Conservation (phyloP, 2,888 invertebrate species). For the Melieria omissa region DNA sequence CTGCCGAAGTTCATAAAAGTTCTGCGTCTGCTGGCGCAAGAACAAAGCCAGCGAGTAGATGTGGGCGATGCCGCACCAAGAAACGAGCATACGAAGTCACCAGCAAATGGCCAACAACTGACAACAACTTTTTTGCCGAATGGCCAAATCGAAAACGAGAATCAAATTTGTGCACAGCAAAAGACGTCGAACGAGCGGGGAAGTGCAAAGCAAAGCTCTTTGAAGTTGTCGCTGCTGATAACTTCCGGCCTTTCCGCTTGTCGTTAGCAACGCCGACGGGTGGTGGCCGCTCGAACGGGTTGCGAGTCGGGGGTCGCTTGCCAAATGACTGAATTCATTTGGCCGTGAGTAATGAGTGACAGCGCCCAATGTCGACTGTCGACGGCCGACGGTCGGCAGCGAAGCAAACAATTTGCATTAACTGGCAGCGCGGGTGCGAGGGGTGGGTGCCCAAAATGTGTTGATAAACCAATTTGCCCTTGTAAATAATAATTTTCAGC, state of each 20-base stretch:
- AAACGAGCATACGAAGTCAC: too few relatives aligned
- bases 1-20: too few relatives aligned
- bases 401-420: too few relatives aligned
- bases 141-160: neutral
- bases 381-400: too few relatives aligned
- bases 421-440: too few relatives aligned
- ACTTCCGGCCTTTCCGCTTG: too few relatives aligned
- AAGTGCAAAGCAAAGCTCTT: neutral
- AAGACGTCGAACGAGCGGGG: neutral
- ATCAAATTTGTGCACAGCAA: slow-evolving; percentile 1
- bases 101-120: too few relatives aligned
- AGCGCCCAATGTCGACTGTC: neutral
- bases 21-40: too few relatives aligned
- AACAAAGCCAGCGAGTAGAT: too few relatives aligned
- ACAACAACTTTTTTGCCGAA: too few relatives aligned
- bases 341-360: slow-evolving; percentile 4
- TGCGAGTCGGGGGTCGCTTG: neutral
- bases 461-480: slow-evolving; percentile 20
- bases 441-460: neutral
- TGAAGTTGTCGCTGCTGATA: too few relatives aligned
- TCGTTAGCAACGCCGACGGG: neutral
- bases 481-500: slow-evolving; percentile 22
- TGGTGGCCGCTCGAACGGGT: neutral
- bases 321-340: slow-evolving; percentile 8
- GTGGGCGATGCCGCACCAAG: too few relatives aligned